Evolutionary conservation across 35 echinoderm and acorn worm species (phyloP), one percentile per base, ranked within the genome.

Genomic region (Apostichopus japonicus): DNA sequence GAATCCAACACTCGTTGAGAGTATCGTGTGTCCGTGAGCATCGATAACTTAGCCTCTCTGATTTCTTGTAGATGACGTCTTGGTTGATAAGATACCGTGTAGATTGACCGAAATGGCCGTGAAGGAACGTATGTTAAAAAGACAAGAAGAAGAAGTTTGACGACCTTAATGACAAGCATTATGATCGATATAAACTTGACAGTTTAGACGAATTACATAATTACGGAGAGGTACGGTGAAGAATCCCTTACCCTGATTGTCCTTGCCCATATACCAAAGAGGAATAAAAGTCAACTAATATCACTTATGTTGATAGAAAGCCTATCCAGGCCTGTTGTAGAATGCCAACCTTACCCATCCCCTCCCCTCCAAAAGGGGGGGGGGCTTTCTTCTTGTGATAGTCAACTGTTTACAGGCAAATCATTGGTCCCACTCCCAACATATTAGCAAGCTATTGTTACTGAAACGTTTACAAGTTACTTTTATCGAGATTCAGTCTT

Each of bases 151-250:
- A 44, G 67, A 72, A 72, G 67, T 5, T 72, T 72, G 67, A 72
- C 67, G 67, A 72, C 67, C 67, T 72, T 72, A 72, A 72, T 72
- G 67, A 72, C 67, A 72, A 72, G 67, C 67, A 72, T 72, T 72
- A 72, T 72, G 67, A 72, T 72, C 67, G 67, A 72, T 72, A 72
- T 72, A 72, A 72, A 72, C 67, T 72, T 72, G 67, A 72, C 67
- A 72, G 67, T 72, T 72, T 72, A 72, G 67, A 72, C 67, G 67
- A 72, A 72, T 72, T 72, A 72, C 67, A 72, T 72, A 72, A 72
- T 72, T 72, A 72, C 67, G 67, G 67, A 72, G 67, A 72, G 67
- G 67, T 72, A 72, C 67, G 5, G 5, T 72, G 67, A 72, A 72
- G 67, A 72, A 5, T 72, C 67, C 67, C 67, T 72, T 72, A 6